phyloP scores from a whole-genome alignment of 2,888 invertebrate genomes.

The Tetheella fluctuosa region DNA sequence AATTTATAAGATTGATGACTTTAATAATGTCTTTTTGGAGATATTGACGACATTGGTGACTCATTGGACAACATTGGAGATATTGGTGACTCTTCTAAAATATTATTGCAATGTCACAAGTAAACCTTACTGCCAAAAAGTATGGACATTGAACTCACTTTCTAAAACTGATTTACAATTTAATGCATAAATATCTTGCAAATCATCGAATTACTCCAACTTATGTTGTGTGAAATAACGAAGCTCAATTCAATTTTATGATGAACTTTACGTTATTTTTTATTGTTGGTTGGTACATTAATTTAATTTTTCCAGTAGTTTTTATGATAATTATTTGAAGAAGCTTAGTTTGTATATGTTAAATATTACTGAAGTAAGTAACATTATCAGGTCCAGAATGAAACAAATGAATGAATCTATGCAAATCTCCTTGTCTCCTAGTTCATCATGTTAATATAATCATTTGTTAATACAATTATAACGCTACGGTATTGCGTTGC shows the following conservation, averaged over 20 bases:
- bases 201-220: slow-evolving; percentile 32
- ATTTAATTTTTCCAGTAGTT: neutral
- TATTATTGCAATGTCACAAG: neutral
- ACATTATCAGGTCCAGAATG: too few species aligned
- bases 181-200: slow-evolving; percentile 28
- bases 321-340: neutral
- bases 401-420: slow-evolving; percentile 28
- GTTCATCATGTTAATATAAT: neutral
- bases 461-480: neutral
- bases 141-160: slow-evolving; percentile 23
- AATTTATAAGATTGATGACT: neutral
- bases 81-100: neutral
- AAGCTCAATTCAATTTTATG: slow-evolving; percentile 19
- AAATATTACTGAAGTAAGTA: too few species aligned
- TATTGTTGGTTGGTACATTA: neutral
- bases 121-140: neutral
- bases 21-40: neutral
- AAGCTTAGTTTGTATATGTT: too few species aligned
- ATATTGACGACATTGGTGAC: neutral
- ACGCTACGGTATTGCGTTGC: too few species aligned
- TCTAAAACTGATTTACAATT: slow-evolving; percentile 34
- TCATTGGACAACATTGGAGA: too few species aligned
- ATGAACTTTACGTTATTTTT: slow-evolving; percentile 10
- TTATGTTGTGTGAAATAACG: slow-evolving; percentile 14
- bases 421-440: neutral